Evolutionary conservation across 1,140 invertebrate genomes (phyloP).

Genomic region (Camponotus floridanus): DNA sequence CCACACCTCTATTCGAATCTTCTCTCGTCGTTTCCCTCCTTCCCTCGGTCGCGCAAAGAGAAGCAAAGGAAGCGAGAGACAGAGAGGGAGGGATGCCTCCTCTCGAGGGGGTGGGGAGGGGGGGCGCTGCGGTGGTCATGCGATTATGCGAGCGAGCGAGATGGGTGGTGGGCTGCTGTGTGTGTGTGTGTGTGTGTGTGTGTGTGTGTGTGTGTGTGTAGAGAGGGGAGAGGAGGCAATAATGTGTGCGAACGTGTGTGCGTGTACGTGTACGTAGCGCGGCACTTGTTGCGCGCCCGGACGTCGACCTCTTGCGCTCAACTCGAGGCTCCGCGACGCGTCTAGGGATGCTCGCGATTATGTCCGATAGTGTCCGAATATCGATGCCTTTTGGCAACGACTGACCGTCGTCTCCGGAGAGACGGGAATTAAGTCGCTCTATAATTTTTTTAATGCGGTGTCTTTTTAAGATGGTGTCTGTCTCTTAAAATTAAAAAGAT

Average conservation of each 20-base stretch:
- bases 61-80: constrained; percentile 26
- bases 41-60: constrained; percentile 35
- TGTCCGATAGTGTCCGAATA: constrained; percentile 2
- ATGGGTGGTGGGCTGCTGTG: constrained; percentile 36
- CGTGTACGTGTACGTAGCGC: constrained; percentile 76
- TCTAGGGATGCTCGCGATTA: constrained; percentile 47
- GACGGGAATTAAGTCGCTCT: not conserved
- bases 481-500: not conserved
- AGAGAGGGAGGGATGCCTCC: constrained; percentile 39
- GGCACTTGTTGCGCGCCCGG: constrained; percentile 85
- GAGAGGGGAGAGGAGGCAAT: constrained; percentile 56
- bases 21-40: constrained; percentile 55
- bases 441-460: not conserved
- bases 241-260: not conserved
- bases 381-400: not conserved
- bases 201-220: constrained; percentile 61
- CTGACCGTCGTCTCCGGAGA: too few relatives aligned
- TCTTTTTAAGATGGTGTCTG: not conserved
- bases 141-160: constrained; percentile 57
- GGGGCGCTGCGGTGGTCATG: constrained; percentile 28
- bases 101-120: constrained; percentile 35
- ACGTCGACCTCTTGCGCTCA: constrained; percentile 82
- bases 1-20: constrained; percentile 18
- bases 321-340: constrained; percentile 68
- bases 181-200: constrained; percentile 13